Conservation (phyloP, 2,888 invertebrate species). For the Clepsis dumicolana region DNA sequence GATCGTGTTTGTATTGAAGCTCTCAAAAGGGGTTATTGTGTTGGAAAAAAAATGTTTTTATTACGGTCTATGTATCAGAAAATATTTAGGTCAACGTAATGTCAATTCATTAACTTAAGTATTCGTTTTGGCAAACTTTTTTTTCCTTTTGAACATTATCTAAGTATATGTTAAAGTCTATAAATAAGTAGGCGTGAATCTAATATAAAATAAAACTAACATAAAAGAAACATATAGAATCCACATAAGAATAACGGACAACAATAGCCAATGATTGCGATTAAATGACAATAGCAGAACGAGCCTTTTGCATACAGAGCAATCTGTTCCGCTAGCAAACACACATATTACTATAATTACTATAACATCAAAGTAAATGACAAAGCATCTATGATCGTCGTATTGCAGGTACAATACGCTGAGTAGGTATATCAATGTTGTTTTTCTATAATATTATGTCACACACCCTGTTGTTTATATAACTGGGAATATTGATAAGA, state of each 20-base stretch:
- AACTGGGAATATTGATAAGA: neutral
- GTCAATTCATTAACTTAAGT: slow-evolving; percentile 19
- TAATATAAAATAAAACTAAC: neutral
- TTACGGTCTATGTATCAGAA: neutral
- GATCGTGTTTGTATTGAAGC: neutral
- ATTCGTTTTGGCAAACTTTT: slow-evolving; percentile 16
- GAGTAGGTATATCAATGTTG: neutral
- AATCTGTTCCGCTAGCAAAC: slow-evolving; percentile 23
- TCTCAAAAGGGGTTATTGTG: slow-evolving; percentile 4
- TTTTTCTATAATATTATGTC: slow-evolving; percentile 1
- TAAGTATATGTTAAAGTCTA: slow-evolving; percentile 21
- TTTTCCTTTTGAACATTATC: slow-evolving; percentile 10
- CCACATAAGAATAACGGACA: neutral
- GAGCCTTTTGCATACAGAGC: slow-evolving; percentile 22
- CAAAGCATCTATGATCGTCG: neutral
- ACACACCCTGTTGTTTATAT: slow-evolving; percentile 8
- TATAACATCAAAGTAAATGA: slow-evolving; percentile 5
- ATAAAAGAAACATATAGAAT: neutral
- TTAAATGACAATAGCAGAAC: slow-evolving; percentile 22
- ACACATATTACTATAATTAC: neutral
- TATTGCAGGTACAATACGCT: neutral
- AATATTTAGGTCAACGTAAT: slow-evolving; percentile 17
- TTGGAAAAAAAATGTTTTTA: slow-evolving; percentile 18
- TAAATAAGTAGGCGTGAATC: slow-evolving; percentile 25
- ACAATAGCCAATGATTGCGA: slow-evolving; percentile 21